A percentile compares a stretch with the other conserved stretches of the same genome.
phyloP scores from a whole-genome alignment of 2,797 vertebrate species.

The Liasis olivaceus region DNA sequence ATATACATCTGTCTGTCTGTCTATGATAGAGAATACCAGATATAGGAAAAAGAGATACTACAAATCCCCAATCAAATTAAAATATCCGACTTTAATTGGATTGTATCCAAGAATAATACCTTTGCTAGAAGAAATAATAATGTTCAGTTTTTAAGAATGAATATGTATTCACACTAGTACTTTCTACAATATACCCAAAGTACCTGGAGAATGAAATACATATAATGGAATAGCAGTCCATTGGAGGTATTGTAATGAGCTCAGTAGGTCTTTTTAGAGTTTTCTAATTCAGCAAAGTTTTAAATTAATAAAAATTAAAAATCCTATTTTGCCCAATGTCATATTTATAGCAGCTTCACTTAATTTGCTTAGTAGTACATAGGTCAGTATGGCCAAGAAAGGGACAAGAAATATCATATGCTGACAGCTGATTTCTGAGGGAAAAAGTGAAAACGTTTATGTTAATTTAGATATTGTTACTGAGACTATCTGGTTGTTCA shows the following conservation, averaged over 20 bases:
- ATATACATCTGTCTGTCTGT: too few species aligned
- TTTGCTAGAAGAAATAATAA: neutral
- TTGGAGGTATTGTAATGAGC: neutral
- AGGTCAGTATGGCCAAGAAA: neutral
- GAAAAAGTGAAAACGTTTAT: neutral
- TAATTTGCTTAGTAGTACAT: neutral
- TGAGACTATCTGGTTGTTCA: neutral
- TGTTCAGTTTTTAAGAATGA: neutral
- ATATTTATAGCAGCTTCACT: neutral
- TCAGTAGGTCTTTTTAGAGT: neutral
- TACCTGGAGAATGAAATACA: neutral
- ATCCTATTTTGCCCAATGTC: neutral
- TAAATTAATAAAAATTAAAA: conserved; percentile 3
- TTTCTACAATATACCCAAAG: neutral
- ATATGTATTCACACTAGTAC: neutral
- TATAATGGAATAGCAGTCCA: neutral
- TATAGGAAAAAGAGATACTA: neutral
- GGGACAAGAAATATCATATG: neutral
- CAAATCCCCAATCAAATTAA: neutral
- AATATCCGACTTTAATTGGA: neutral
- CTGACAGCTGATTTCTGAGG: neutral
- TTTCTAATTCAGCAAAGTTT: neutral
- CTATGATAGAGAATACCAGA: neutral
- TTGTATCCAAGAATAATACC: neutral
- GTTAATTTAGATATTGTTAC: neutral